Evolutionary conservation across 2,888 invertebrate genomes (phyloP), one percentile per base, ranked within the genome.

Genomic region (Diabrotica balteata): DNA sequence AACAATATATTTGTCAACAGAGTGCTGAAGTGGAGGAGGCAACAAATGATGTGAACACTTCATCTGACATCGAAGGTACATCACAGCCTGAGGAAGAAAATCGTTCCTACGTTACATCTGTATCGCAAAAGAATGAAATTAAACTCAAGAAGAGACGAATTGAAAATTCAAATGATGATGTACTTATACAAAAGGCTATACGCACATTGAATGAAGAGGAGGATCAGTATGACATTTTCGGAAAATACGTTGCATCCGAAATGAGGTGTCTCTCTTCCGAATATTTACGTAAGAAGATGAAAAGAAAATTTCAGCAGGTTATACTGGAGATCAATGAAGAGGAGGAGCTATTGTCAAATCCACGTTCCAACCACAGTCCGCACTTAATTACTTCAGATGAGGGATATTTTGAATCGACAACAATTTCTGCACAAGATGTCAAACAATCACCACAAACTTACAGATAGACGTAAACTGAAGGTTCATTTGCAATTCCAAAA

Each of bases 151-250:
- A 17, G 22, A 52, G 22, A 22, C 17, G 32, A 22, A 8, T 9
- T 17, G 22, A 17, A 8, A 22, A 7, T 7, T 8, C 8, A 7
- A 3, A 51, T 7, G 11, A 32, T 22, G 42, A 64, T 44, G 7
- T 54, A 42, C 45, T 57, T 7, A 11, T 55, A 9, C 43, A 55
- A 57, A 57, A 57, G 17, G 46, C 2, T 47, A 8, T 62, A 62
- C 49, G 58, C 32, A 22, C 45, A 45, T 63, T 69, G 42, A 59
- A 51, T 22, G 61, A 70, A 64, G 44, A 63, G 64, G 70, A 70
- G 32, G 70, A 70, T 70, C 46, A 61, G 42, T 67, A 67, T 64
- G 69, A 63, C 44, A 45, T 70, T 67, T 70, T 64, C 57, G 64
- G 64, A 0, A 67, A 70, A 60, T 70, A 64, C 61, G 51, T 69